phyloP scores from a whole-genome alignment of 2,113 vertebrate genomes.

The Pollimyrus isidori region DNA sequence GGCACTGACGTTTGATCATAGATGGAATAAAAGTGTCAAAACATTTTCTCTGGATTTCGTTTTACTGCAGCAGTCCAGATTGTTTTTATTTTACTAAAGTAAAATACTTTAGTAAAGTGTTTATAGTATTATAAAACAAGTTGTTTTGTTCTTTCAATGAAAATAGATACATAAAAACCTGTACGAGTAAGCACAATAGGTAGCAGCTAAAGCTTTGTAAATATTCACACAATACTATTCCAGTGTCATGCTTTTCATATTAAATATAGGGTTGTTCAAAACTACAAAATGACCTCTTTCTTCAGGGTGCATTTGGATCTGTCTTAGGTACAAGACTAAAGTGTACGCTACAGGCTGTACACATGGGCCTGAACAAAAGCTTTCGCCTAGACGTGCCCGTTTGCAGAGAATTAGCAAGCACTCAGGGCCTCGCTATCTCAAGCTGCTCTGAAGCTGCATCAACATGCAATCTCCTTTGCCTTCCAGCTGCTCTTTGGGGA shows the following conservation, averaged over 20 bases:
- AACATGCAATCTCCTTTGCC: background rate
- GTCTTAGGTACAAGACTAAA: background rate
- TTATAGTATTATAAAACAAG: background rate
- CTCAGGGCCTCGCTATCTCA: background rate
- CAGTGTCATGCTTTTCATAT: background rate
- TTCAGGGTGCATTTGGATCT: background rate
- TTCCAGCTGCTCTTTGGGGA: background rate
- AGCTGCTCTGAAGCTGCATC: background rate
- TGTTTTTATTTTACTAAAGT: background rate
- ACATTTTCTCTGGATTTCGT: background rate
- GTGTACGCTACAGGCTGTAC: background rate
- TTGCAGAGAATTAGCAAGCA: background rate
- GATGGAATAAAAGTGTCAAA: background rate
- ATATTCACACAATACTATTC: background rate
- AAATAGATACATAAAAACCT: background rate
- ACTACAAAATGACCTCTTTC: slow-evolving; percentile 15
- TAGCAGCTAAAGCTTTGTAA: background rate
- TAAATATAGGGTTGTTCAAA: background rate
- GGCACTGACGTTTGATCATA: background rate
- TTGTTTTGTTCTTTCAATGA: background rate
- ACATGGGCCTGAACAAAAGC: background rate
- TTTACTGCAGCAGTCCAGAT: background rate
- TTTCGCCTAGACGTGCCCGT: background rate
- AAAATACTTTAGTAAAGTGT: background rate
- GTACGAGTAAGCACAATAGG: background rate